Base-by-base conservation (phyloP, 2,113 vertebrate species). In the Tichodroma muraria region DNA sequence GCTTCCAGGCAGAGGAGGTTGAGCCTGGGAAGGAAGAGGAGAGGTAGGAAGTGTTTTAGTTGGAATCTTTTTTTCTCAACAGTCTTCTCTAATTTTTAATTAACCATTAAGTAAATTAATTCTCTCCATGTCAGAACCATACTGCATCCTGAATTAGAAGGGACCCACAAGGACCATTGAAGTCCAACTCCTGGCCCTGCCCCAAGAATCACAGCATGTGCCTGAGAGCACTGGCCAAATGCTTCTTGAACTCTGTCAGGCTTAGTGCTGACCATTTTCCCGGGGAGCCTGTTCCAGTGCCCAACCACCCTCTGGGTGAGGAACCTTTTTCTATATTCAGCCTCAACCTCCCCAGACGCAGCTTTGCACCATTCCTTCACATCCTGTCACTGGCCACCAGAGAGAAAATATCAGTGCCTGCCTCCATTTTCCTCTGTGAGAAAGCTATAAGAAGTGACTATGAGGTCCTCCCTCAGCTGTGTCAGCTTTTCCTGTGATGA, bases 301-400 rank as follows among this genome's bases (percentile, higher is more conserved):
- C 40, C 25, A 35, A 15, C 12, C 15, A 61, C 7, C 7, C n/a
- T 47, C 12, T 61, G 40, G 40, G 4, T 31, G 24, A 76, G 35
- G 18, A 54, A 40, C 5, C 27, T 33, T 54, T 68, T 19, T 18
- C n/a, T 47, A 27, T 8, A 35, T 9, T 10, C 31, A 52, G 11
- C 13, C 30, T 54, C 35, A 47, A 54, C 27, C 17, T 61, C 14
- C 16, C 31, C 54, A 49, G 31, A 63, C 5, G 30, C 30, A 42
- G 25, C 8, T 54, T 42, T 4, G 1, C 12, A n/a, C 21, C 30
- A 54, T 47, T 61, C 30, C 38, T 66, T 61, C 1, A 0, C 8
- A 44, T 23, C 21, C n/a, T 27, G 30, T 47, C 78, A 47, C 25
- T 31, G 56, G 40, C 19, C 21, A 23, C 12, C 31, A 69, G 30